phyloP scores from a whole-genome alignment of 64 coral and sea anemone species.

The Montipora cactus region DNA sequence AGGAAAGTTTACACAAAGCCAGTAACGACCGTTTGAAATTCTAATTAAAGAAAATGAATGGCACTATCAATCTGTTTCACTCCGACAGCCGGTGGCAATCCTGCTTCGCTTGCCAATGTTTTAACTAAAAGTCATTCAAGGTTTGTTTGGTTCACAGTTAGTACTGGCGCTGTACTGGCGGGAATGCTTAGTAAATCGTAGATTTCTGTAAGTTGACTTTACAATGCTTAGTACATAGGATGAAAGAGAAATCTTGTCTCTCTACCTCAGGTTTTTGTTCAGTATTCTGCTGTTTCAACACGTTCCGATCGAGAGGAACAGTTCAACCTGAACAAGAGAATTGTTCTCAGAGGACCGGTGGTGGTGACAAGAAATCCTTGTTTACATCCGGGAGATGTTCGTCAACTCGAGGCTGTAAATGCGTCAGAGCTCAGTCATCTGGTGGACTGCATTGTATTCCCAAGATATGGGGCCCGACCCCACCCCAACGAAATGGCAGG shows the following conservation, averaged over 20 bases:
- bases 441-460: constrained; percentile 88
- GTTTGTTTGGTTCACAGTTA: no score
- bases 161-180: no score
- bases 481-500: constrained; percentile 88
- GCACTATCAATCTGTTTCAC: no score
- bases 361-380: constrained; percentile 89
- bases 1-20: no score
- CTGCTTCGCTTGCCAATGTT: no score
- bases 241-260: not conserved
- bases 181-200: no score
- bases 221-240: no score
- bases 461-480: constrained; percentile 40
- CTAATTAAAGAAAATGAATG: no score
- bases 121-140: no score
- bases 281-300: constrained; percentile 73
- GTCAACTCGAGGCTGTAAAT: constrained; percentile 77
- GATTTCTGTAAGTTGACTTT: no score
- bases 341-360: constrained; percentile 54
- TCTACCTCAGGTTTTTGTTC: constrained; percentile 71
- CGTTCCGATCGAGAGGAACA: constrained; percentile 54
- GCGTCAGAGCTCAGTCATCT: constrained; percentile 56
- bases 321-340: constrained; percentile 21
- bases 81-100: no score
- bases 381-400: constrained; percentile 87
- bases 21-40: not conserved